A percentile compares a stretch with the other conserved stretches of the same genome.
Conservation (phyloP, 2,113 vertebrate genomes). For the Serinus canaria region DNA sequence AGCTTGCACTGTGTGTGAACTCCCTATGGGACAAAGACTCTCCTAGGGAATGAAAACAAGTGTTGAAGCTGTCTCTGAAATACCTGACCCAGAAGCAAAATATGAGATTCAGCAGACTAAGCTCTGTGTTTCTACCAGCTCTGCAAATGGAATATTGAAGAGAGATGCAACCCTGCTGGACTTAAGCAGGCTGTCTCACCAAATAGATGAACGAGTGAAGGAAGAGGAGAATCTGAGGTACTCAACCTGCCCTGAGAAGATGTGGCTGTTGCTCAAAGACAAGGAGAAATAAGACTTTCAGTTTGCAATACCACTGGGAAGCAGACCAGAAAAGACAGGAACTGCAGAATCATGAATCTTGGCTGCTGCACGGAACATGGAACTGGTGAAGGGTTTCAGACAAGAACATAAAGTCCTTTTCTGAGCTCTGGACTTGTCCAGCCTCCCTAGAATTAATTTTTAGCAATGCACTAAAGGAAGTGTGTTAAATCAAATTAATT, state of each 20-base stretch:
- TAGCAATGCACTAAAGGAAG: not conserved
- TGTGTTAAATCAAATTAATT: not conserved
- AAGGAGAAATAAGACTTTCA: not conserved
- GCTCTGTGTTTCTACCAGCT: not conserved
- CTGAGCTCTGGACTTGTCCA: not conserved
- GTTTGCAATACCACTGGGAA: not conserved
- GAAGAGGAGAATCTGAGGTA: not conserved
- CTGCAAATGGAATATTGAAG: not conserved
- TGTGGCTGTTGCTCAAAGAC: not conserved
- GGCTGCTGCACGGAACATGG: not conserved
- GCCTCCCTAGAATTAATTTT: not conserved
- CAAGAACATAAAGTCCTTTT: not conserved
- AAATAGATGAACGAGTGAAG: not conserved
- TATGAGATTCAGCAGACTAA: not conserved
- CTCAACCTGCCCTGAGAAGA: not conserved
- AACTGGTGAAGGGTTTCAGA: not conserved
- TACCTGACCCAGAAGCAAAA: not conserved
- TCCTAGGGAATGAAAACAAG: not conserved
- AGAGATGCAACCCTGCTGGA: not conserved
- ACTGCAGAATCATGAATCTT: not conserved
- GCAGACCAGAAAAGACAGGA: not conserved
- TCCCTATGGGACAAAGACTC: not conserved
- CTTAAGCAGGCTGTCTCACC: not conserved
- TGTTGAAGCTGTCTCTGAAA: not conserved
- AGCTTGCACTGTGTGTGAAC: not conserved